Percentiles rank a stretch among this genome's conserved stretches.
These are phyloP conservation scores for Nematolebias whitei DNA, from an alignment of 2,113 vertebrate species.

Conservation along the genomic window DNA sequence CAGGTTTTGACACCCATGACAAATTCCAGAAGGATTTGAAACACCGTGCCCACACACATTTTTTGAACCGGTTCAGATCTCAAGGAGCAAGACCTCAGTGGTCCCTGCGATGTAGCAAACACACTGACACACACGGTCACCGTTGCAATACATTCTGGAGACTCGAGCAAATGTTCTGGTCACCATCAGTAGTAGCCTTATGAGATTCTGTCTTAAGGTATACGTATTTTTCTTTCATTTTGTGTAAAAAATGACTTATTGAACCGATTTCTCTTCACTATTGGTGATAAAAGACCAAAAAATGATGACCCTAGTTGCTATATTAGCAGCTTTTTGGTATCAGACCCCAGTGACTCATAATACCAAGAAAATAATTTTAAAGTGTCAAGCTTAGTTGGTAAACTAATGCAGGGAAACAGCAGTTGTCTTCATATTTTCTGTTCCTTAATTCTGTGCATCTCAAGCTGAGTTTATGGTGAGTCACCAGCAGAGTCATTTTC, in stretches of 20 bases:
- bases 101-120: no score
- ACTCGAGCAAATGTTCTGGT: no score
- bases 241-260: slow-evolving; percentile 42
- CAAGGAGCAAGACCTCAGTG: no score
- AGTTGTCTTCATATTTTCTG: slow-evolving; percentile 38
- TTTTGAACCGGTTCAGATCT: no score
- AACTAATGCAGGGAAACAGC: slow-evolving; percentile 57
- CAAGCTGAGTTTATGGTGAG: slow-evolving; percentile 61
- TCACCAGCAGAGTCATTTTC: slow-evolving; percentile 64
- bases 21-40: no score
- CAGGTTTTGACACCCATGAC: no score
- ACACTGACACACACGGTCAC: no score
- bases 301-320: slow-evolving; percentile 44
- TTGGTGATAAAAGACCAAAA: slow-evolving; percentile 55
- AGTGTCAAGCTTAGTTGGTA: slow-evolving; percentile 50
- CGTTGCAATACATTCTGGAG: no score
- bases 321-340: slow-evolving; percentile 66
- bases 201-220: no score
- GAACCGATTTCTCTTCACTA: slow-evolving; percentile 40
- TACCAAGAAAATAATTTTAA: slow-evolving; percentile 48
- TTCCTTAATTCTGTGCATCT: slow-evolving; percentile 53
- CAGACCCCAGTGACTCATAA: slow-evolving; percentile 40
- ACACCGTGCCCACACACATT: no score
- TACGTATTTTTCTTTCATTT: slow-evolving; percentile 5
- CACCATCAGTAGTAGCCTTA: no score